Percentiles rank a stretch among this genome's conserved stretches.
phyloP scores from a whole-genome alignment of 1,140 invertebrate genomes.

The Bombus pascuorum region DNA sequence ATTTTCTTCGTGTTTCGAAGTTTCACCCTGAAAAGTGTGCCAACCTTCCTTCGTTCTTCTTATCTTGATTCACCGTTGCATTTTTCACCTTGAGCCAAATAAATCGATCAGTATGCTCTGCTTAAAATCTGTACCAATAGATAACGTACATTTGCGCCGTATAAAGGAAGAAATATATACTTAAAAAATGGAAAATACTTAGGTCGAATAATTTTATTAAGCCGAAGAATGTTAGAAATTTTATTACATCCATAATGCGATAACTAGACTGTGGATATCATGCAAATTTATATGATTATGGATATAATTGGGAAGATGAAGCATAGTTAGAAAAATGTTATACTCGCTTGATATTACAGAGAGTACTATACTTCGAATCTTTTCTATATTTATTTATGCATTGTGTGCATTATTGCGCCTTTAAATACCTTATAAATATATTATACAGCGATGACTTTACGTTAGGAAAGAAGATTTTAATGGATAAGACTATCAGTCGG shows the following conservation, averaged over 20 bases:
- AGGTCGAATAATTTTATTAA: background rate
- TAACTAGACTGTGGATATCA: too few relatives aligned
- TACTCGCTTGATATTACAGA: too few relatives aligned
- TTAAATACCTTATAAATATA: too few relatives aligned
- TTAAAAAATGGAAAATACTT: background rate
- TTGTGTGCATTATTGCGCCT: background rate
- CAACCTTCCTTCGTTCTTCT: slow-evolving; percentile 1
- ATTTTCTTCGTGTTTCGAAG: background rate
- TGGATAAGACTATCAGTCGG: background rate
- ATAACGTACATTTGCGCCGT: background rate
- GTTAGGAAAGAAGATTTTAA: background rate
- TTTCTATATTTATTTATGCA: too few relatives aligned
- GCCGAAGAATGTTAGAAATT: background rate
- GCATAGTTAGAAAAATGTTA: too few relatives aligned
- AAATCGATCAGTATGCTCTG: slow-evolving; percentile 3
- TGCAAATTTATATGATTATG: too few relatives aligned
- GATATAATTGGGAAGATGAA: too few relatives aligned
- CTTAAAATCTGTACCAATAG: background rate
- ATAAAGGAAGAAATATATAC: background rate
- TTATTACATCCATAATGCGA: too few relatives aligned
- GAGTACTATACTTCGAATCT: too few relatives aligned
- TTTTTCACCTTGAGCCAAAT: slow-evolving; percentile 41
- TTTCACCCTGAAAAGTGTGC: slow-evolving; percentile 15
- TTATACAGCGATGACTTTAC: background rate
- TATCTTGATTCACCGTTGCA: background rate